Evolutionary conservation across 2,888 invertebrate species (phyloP).

Genomic region (Timandra comae): DNA sequence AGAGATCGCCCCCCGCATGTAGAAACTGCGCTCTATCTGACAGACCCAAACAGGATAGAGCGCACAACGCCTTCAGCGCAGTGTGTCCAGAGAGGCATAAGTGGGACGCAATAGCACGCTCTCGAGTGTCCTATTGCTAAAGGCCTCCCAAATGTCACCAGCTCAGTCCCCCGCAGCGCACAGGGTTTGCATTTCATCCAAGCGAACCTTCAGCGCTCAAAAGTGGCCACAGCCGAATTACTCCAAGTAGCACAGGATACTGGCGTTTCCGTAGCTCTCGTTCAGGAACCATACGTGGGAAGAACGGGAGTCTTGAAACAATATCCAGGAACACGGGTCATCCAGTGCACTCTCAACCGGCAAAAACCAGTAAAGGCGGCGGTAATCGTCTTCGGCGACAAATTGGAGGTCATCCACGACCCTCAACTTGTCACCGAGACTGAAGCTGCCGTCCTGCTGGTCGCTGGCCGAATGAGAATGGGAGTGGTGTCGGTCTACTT

Average conservation of each 20-base stretch:
- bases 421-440: not conserved
- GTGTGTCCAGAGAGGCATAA: too few relatives aligned
- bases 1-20: too few relatives aligned
- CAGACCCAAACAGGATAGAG: too few relatives aligned
- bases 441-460: not conserved
- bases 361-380: slow-evolving; percentile 1
- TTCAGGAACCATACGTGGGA: slow-evolving; percentile 1
- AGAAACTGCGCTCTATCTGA: too few relatives aligned
- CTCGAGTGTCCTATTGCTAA: too few relatives aligned
- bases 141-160: too few relatives aligned
- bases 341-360: not conserved
- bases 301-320: not conserved
- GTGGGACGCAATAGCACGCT: too few relatives aligned
- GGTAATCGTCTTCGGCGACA: not conserved
- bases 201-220: not conserved
- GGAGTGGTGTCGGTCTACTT: not conserved
- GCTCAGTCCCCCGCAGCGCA: too few relatives aligned
- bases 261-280: not conserved
- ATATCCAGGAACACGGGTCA: not conserved
- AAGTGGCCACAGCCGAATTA: slow-evolving; percentile 1
- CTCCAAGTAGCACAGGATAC: not conserved
- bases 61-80: too few relatives aligned
- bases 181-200: too few relatives aligned
- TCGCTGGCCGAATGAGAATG: not conserved
- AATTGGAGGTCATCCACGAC: not conserved